phyloP scores from a whole-genome alignment of 2,888 invertebrate genomes.

The Nymphalis c-album region DNA sequence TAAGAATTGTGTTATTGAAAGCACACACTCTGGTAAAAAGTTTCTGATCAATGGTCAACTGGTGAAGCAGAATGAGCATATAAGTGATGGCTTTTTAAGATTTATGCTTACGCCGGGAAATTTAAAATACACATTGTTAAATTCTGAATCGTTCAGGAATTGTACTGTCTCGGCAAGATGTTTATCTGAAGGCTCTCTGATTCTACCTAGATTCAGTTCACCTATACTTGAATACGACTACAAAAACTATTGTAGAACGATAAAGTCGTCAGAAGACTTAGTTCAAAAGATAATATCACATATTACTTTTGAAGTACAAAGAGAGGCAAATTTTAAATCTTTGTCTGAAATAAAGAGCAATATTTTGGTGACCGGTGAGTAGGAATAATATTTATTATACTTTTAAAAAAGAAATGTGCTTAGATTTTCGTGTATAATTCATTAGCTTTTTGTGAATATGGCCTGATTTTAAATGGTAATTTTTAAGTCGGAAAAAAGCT shows the following conservation, averaged over 20 bases:
- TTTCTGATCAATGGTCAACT: conserved; percentile 80
- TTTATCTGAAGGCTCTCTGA: conserved; percentile 57
- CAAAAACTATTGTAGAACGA: conserved; percentile 73
- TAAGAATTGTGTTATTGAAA: conserved; percentile 76
- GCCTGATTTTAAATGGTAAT: too few relatives aligned
- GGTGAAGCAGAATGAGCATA: conserved; percentile 68
- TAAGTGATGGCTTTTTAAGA: conserved; percentile 62
- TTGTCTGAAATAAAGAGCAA: conserved; percentile 73
- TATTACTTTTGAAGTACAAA: conserved; percentile 68
- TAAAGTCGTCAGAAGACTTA: conserved; percentile 74
- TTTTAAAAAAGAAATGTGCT: too few relatives aligned
- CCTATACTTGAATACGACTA: conserved; percentile 66
- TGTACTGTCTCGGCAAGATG: conserved; percentile 73
- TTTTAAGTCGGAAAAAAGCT: too few relatives aligned
- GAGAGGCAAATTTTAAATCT: conserved; percentile 67
- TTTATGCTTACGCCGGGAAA: conserved; percentile 72
- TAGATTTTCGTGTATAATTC: too few relatives aligned
- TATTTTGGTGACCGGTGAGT: conserved; percentile 70
- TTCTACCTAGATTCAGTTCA: conserved; percentile 49
- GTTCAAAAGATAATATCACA: conserved; percentile 60
- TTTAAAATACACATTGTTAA: conserved; percentile 73
- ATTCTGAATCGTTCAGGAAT: conserved; percentile 76
- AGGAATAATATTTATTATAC: not conserved
- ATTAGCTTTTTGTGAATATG: too few relatives aligned
- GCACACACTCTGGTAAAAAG: conserved; percentile 71